Conservation (phyloP, 2,888 invertebrate species). For the Zeuzera pyrina region DNA sequence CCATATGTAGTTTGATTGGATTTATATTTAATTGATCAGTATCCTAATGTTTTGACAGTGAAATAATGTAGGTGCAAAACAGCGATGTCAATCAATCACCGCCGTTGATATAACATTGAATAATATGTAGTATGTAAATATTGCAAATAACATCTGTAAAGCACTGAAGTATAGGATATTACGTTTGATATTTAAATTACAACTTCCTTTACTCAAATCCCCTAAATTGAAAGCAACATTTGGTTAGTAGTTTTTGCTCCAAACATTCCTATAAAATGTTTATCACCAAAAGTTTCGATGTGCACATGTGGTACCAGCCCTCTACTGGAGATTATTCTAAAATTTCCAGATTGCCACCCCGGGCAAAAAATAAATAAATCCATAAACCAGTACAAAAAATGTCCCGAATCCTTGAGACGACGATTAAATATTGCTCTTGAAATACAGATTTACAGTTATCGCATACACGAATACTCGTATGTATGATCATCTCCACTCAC, state of each 20-base stretch:
- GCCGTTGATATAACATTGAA: no score
- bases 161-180: no score
- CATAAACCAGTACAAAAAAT: conserved; percentile 53
- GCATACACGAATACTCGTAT: no score
- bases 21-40: no score
- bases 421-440: conserved; percentile 62
- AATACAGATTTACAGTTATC: conserved; percentile 59
- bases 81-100: no score
- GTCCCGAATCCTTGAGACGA: conserved; percentile 52
- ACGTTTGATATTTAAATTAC: conserved; percentile 44
- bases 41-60: no score
- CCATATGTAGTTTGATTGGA: no score
- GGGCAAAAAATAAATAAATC: conserved; percentile 71
- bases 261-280: conserved; percentile 72
- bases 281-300: conserved; percentile 51
- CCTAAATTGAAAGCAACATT: conserved; percentile 61
- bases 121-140: no score
- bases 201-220: conserved; percentile 53
- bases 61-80: no score
- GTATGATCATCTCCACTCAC: no score
- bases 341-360: conserved; percentile 72
- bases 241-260: conserved; percentile 64
- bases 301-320: conserved; percentile 61
- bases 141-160: no score
- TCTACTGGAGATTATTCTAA: conserved; percentile 64